Evolutionary conservation across 2,113 vertebrate genomes (phyloP), one percentile per base, ranked within the genome.

Genomic region (Toxotes chatareus): DNA sequence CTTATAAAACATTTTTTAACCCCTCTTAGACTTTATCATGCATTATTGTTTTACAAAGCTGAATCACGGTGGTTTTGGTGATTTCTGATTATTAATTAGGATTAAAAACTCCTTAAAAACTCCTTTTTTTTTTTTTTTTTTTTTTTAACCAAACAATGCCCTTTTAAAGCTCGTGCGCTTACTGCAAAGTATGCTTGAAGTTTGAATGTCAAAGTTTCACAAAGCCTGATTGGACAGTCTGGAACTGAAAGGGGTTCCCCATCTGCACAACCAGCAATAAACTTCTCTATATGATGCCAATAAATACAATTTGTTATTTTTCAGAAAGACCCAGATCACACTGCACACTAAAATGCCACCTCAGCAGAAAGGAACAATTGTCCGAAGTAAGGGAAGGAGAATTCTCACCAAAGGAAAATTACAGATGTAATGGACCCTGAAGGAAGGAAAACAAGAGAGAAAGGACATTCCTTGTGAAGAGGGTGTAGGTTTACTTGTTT

Each of bases 241-340:
- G 27, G 64, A 74, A 66, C 74, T 62, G 16, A 32, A 44, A 23
- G 56, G 47, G 71, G 44, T 40, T 71, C 47, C 53, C 74, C 44
- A 0, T 7, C 23, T 42, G 34, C 9, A 31, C 36, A 60, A 53
- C 4, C 34, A 65, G 57, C 21, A 36, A 21, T 73, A n/a, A 74
- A 55, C 63, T 59, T 88, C 71, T 85, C 31, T 46, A 4, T 74
- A 2, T 1, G 2, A 62, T 42, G 4, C 13, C 27, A 53, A 70
- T 0, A 7, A 76, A 34, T 4, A 34, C n/a, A 4, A 1, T 38
- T 36, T 47, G 36, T 23, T 55, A 19, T 60, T 62, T 34, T 69
- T 62, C 23, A 1, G 46, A 84, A 55, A 74, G 14, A 32, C 13
- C 66, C 40, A 21, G 14, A 34, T 55, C 36, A 81, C 75, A 11